These are phyloP conservation scores for Laothoe populi DNA, from an alignment of 2,888 invertebrate species.

Conservation along the genomic window DNA sequence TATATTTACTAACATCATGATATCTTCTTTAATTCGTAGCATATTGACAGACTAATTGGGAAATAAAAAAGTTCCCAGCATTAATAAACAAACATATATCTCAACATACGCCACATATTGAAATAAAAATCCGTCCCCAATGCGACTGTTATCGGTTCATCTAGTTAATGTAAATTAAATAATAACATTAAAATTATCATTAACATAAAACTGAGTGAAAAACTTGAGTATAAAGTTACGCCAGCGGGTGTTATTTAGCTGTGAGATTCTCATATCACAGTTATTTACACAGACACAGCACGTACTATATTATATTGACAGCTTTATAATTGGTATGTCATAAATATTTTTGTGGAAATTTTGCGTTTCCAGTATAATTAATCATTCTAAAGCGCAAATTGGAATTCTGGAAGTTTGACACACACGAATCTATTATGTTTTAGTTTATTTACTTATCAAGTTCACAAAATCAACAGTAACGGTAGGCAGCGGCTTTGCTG, in stretches of 20 bases:
- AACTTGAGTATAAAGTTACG: constrained; percentile 31
- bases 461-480: too few species aligned
- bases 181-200: constrained; percentile 50
- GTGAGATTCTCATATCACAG: constrained; percentile 41
- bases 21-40: background rate
- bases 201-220: constrained; percentile 36
- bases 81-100: constrained; percentile 10
- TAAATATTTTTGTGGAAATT: constrained; percentile 10
- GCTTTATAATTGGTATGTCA: too few species aligned
- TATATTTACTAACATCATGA: background rate
- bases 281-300: too few species aligned
- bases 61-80: constrained; percentile 8
- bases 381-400: too few species aligned
- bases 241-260: constrained; percentile 36
- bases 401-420: too few species aligned
- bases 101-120: background rate
- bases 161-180: constrained; percentile 42
- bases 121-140: background rate
- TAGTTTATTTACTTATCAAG: too few species aligned
- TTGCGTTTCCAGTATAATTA: background rate
- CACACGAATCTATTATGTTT: too few species aligned
- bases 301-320: too few species aligned
- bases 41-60: background rate
- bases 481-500: too few species aligned
- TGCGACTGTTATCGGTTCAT: background rate